A percentile compares a stretch with the other conserved stretches of the same genome.
Conservation (phyloP, 2,888 invertebrate species). For the Nephrotoma flavescens region DNA sequence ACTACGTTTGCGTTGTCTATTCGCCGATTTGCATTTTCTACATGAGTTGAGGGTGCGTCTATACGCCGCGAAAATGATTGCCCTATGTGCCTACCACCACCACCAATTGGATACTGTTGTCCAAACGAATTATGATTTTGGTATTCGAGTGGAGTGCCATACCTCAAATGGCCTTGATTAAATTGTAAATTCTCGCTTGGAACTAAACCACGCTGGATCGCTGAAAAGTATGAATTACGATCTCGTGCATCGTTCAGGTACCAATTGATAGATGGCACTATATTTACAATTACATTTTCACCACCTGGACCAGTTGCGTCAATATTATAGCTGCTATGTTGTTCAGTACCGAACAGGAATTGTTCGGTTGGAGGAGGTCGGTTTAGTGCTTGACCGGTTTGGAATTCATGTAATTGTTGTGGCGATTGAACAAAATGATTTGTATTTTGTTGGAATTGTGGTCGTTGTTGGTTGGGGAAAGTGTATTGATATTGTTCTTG, state of each 20-base stretch:
- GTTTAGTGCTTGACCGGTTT: background rate
- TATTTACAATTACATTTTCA: background rate
- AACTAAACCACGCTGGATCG: background rate
- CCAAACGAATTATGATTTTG: background rate
- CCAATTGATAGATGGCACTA: background rate
- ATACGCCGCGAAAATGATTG: background rate
- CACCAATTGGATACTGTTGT: background rate
- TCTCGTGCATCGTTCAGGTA: constrained; percentile 3
- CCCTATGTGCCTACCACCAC: background rate
- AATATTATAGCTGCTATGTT: background rate
- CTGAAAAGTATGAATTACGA: background rate
- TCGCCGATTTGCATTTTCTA: background rate
- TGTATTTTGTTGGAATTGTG: background rate
- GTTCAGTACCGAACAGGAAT: background rate
- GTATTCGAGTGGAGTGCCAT: background rate
- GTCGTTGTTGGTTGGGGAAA: background rate
- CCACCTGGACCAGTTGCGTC: background rate
- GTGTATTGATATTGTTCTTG: background rate
- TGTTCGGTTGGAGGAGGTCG: too few species aligned
- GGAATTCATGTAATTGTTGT: background rate
- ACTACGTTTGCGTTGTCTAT: background rate
- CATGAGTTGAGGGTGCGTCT: background rate
- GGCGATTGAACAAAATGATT: background rate
- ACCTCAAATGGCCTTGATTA: background rate
- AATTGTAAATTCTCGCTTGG: background rate